Base-by-base conservation (phyloP, 1,140 invertebrate species). In the Drosophila sechellia region DNA sequence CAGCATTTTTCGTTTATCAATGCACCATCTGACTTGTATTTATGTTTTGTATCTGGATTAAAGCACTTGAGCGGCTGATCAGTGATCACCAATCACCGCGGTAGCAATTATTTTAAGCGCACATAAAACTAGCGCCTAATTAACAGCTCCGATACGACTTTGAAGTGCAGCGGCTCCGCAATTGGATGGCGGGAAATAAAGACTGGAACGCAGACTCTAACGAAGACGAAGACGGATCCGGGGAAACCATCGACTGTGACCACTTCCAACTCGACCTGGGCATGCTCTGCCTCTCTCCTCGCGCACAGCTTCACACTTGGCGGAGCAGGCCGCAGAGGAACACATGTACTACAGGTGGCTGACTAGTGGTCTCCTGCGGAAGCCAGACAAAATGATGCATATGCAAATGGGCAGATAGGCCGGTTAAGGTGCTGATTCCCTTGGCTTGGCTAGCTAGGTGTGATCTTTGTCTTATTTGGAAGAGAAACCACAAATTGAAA, bases 71-170 rank as follows among this genome's bases (percentile, higher is more conserved):
- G 12, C 63, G 45, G 60, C 34, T 77, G 61, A 83, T 79, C 63
- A 56, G 48, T 71, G 61, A 83, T 79, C 63, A 42, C 13, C 73
- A 58, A 83, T 52, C 66, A 77, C 43, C 72, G 15, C 70, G 72
- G 55, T 87, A 58, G 83, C 84, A 81, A 86, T 87, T 86, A 86
- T 66, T 83, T 74, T 83, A 86, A 87, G 66, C 72, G 79, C 79
- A 80, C 76, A 77, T 68, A 70, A 89, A 64, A 73, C 65, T 69
- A 65, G 71, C 76, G 79, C 81, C 79, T 79, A 86, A 89, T 86
- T 83, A 86, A 72, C 84, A 89, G 59, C 79, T 73, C 25, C 65
- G 39, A 49, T 52, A 17, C 42, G 48, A 50, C 71, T 87, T 89
- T 72, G 75, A 86, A 89, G 83, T 83, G 76, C 70, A 60, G 63